Evolutionary conservation across 2,113 vertebrate genomes (phyloP).

Genomic region (Anarrhichthys ocellatus): DNA sequence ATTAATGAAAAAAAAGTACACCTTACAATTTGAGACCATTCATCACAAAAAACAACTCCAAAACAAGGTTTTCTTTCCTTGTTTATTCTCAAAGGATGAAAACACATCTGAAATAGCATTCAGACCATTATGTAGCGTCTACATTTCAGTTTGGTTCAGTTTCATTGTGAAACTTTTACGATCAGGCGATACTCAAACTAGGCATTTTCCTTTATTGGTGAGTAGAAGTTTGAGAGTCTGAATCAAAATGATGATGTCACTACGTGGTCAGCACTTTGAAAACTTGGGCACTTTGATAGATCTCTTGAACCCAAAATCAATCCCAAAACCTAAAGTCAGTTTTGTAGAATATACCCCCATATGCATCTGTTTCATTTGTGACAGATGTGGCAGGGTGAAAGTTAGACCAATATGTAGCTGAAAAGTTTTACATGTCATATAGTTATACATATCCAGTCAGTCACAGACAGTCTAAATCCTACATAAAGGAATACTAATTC

Average conservation of each 20-base stretch:
- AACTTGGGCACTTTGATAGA: background rate
- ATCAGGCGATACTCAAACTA: background rate
- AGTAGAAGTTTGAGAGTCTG: background rate
- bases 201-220: background rate
- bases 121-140: background rate
- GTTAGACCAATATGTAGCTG: background rate
- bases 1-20: background rate
- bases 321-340: background rate
- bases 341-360: background rate
- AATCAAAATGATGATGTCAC: background rate
- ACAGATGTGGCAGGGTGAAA: background rate
- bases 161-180: background rate
- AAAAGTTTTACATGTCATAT: background rate
- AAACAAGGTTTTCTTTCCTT: background rate
- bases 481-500: too few relatives aligned
- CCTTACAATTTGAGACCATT: background rate
- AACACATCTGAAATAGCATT: background rate
- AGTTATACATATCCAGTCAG: background rate
- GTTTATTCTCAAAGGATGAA: background rate
- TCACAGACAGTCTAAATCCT: background rate
- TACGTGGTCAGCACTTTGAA: background rate
- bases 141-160: background rate
- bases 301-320: background rate
- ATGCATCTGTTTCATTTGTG: background rate
- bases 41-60: background rate